These are phyloP conservation scores for Petrocephalus microphthalmus DNA, from an alignment of 2,113 vertebrate species.

Conservation along the genomic window DNA sequence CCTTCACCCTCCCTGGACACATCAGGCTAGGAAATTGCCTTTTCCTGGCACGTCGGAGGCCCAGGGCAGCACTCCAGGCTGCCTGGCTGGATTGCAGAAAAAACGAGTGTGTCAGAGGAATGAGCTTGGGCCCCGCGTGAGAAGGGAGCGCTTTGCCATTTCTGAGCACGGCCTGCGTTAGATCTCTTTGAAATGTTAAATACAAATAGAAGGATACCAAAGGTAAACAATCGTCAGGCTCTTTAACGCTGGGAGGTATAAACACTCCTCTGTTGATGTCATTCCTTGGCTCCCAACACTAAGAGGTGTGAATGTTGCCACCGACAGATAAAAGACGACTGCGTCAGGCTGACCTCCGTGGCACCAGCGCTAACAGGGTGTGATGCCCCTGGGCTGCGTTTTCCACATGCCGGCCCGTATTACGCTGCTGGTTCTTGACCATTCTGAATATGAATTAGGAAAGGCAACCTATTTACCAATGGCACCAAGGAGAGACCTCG, in stretches of 20 bases:
- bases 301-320: not conserved
- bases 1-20: no score
- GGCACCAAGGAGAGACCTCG: not conserved
- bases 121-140: no score
- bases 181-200: not conserved
- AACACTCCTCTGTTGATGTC: not conserved
- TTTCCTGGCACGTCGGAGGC: not conserved
- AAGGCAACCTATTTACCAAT: not conserved
- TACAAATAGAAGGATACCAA: not conserved
- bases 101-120: not conserved
- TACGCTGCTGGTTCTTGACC: not conserved
- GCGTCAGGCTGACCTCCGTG: not conserved
- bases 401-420: not conserved
- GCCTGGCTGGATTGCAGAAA: not conserved
- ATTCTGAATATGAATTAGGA: not conserved
- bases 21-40: not conserved
- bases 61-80: not conserved
- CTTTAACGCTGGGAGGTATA: not conserved
- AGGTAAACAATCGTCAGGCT: not conserved
- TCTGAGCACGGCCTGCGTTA: not conserved
- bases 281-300: not conserved
- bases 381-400: not conserved
- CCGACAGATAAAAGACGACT: not conserved
- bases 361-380: not conserved
- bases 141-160: not conserved